These are phyloP conservation scores for Spea hammondii DNA, from an alignment of 2,797 vertebrate genomes.

Conservation along the genomic window DNA sequence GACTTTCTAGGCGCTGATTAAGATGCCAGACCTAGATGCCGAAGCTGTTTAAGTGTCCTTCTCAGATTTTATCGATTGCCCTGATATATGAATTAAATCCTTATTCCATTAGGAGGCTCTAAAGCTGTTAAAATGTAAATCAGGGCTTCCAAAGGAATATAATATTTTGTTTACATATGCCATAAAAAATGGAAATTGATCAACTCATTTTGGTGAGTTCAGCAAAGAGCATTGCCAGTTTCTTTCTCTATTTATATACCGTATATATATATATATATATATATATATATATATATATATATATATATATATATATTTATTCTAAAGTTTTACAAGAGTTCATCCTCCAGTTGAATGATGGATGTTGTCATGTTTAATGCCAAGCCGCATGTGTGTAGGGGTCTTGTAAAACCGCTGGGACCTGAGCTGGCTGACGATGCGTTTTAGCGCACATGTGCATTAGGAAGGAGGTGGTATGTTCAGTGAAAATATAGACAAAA, in stretches of 20 bases:
- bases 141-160: constrained; percentile 52
- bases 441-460: no score
- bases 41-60: constrained; percentile 46
- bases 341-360: no score
- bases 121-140: constrained; percentile 54
- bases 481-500: no score
- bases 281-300: constrained; percentile 23
- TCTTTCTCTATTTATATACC: constrained; percentile 24
- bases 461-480: no score
- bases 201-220: constrained; percentile 46
- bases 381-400: no score
- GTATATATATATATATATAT: constrained; percentile 2
- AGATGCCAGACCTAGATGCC: constrained; percentile 50
- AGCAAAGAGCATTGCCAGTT: constrained; percentile 25
- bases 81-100: constrained; percentile 51
- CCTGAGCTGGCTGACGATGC: not conserved
- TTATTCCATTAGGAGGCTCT: constrained; percentile 57
- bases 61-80: constrained; percentile 51
- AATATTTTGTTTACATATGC: constrained; percentile 53
- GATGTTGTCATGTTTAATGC: no score
- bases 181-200: constrained; percentile 53
- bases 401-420: constrained; percentile 18
- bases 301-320: constrained; percentile 15
- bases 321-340: no score
- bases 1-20: constrained; percentile 44